phyloP scores from a whole-genome alignment of 2,888 invertebrate species.

The Caenorhabditis doughertyi region DNA sequence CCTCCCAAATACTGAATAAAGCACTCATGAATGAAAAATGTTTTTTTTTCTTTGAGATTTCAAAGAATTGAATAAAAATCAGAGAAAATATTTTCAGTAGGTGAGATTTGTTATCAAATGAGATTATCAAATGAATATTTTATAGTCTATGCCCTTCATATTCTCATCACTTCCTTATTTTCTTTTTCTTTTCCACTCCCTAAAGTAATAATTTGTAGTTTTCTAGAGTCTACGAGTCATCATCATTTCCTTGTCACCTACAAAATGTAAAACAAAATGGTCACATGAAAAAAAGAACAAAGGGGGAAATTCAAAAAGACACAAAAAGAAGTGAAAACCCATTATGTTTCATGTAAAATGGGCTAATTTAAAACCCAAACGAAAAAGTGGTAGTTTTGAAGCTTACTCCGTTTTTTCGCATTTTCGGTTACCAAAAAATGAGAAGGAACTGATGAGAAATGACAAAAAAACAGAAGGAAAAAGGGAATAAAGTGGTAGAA shows the following conservation, averaged over 20 bases:
- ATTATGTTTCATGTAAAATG: conserved; percentile 53
- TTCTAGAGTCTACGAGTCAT: background rate
- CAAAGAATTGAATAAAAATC: background rate
- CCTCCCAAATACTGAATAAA: background rate
- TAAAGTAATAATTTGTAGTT: background rate
- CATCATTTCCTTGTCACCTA: conserved; percentile 16
- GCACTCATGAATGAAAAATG: background rate
- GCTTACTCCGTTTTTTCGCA: background rate
- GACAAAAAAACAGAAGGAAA: background rate
- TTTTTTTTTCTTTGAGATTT: background rate
- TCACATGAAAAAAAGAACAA: conserved; percentile 25
- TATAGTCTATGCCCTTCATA: background rate
- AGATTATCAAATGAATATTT: no score
- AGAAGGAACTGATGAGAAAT: conserved; percentile 38
- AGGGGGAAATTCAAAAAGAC: background rate
- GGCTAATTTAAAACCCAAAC: conserved; percentile 49
- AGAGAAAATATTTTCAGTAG: no score
- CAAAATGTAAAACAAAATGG: conserved; percentile 6
- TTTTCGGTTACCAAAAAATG: conserved; percentile 6
- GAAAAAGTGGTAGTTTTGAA: conserved; percentile 1
- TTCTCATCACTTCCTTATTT: conserved; percentile 8
- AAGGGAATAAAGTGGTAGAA: conserved; percentile 13
- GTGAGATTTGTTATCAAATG: no score
- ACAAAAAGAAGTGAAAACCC: conserved; percentile 49
- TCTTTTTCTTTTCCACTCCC: background rate